Base-by-base conservation (phyloP, 1,140 invertebrate genomes). In the Conus ventricosus region DNA sequence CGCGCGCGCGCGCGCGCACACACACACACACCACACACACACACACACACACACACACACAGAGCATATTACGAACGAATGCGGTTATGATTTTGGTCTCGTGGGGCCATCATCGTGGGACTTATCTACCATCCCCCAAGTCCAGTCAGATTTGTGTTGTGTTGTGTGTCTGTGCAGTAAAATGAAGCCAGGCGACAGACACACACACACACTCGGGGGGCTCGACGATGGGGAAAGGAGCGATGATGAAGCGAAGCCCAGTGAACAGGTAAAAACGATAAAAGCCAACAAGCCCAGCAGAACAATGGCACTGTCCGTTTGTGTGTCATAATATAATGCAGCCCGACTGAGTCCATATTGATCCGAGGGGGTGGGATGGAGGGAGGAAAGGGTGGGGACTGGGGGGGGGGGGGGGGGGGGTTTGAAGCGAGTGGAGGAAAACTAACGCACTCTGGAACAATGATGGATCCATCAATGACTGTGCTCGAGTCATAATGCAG, bases 151-250 rank as follows among this genome's bases (percentile, higher is more conserved):
- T 60, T 0, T 60, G 15, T 60, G 15, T 11, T 60, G 15, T 60
- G 57, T 60, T 39, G 39, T 39, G 39, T 39, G 39, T 39, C 39
- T 39, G 39, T 39, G 39, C 39, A 39, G 57, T 11, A 60, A 11
- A 60, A 15, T 60, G 8, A 83, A 5, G 5, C 51, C 20, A 23
- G 55, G 39, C 7, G 13, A 27, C 81, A 83, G 39, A 83, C 81
- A 83, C 81, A 83, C 81, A 82, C 81, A 83, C 81, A 83, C 81
- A 83, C 81, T 55, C 81, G 39, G 39, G 39, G 39, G 39, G 39
- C 39, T 3, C 39, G 39, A 3, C 39, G 39, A 39, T 39, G 39
- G 39, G 39, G 39, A 39, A 39, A 39, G 39, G 39, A 39, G 39
- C 39, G 39, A 39, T 39, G 39, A 39, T 0, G 39, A 39, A 39